These are phyloP conservation scores for Sarcophaga caerulescens DNA, from an alignment of 2,888 invertebrate genomes.

Conservation along the genomic window DNA sequence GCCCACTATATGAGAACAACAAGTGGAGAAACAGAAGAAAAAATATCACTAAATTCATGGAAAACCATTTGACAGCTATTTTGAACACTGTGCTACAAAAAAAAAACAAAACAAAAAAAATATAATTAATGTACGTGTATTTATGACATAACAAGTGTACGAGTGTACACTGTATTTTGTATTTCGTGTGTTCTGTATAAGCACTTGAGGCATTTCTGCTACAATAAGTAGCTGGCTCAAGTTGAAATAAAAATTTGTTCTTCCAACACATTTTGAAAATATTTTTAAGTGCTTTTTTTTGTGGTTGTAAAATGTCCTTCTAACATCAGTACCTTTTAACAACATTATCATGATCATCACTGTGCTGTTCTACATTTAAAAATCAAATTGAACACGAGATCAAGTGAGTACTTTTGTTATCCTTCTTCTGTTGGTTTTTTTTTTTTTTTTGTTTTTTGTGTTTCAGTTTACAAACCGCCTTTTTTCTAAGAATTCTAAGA, in stretches of 20 bases:
- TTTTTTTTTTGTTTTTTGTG: constrained; percentile 69
- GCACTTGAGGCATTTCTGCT: constrained; percentile 18
- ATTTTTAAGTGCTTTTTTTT: constrained; percentile 53
- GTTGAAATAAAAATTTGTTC: constrained; percentile 65
- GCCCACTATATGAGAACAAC: constrained; percentile 25
- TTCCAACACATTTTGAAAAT: constrained; percentile 57
- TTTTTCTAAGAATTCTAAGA: constrained; percentile 73
- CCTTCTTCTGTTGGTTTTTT: constrained; percentile 62
- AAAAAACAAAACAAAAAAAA: constrained; percentile 41
- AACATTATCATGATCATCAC: constrained; percentile 10
- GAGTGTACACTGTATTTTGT: neutral
- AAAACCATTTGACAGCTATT: constrained; percentile 71
- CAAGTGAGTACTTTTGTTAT: neutral
- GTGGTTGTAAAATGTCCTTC: constrained; percentile 60
- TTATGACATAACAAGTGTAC: constrained; percentile 60
- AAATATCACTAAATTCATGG: constrained; percentile 49
- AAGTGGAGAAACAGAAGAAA: constrained; percentile 4
- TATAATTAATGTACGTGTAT: constrained; percentile 13
- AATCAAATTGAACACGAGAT: constrained; percentile 51
- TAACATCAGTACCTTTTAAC: constrained; percentile 1
- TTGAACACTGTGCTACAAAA: constrained; percentile 49
- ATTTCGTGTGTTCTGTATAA: constrained; percentile 27
- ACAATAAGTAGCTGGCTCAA: constrained; percentile 60
- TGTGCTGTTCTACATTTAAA: constrained; percentile 15
- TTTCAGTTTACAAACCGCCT: constrained; percentile 75